phyloP scores from a whole-genome alignment of 2,113 vertebrate species.

The Dermatemys mawii region DNA sequence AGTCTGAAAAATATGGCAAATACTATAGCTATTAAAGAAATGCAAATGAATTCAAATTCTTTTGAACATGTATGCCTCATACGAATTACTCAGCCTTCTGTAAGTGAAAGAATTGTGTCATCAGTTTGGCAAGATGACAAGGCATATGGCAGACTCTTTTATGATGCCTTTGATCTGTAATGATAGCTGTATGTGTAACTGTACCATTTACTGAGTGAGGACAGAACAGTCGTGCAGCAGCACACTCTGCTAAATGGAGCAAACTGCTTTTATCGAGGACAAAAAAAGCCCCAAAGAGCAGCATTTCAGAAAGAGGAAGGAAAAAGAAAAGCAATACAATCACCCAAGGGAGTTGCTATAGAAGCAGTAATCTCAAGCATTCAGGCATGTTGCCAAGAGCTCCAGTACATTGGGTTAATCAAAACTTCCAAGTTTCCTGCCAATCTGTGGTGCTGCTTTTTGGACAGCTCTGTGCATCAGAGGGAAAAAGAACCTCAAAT shows the following conservation, averaged over 20 bases:
- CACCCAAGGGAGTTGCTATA: conserved; percentile 55
- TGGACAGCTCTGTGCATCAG: conserved; percentile 1
- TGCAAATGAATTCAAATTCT: background rate
- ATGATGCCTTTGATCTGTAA: conserved; percentile 41
- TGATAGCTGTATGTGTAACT: conserved; percentile 36
- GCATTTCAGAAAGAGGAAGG: conserved; percentile 29
- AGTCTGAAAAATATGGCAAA: background rate
- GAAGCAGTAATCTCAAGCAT: conserved; percentile 50
- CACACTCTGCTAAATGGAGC: conserved; percentile 35
- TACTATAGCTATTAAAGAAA: background rate
- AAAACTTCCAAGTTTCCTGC: conserved; percentile 61
- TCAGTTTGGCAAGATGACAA: conserved; percentile 46
- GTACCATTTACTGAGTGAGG: background rate
- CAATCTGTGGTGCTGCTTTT: conserved; percentile 20
- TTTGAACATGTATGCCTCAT: background rate
- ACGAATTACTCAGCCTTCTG: conserved; percentile 3
- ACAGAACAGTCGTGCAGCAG: conserved; percentile 11
- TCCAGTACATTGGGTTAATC: conserved; percentile 46
- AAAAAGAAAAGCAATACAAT: conserved; percentile 14
- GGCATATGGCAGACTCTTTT: conserved; percentile 50
- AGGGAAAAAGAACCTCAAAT: conserved; percentile 25
- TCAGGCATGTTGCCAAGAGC: conserved; percentile 50
- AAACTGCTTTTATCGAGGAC: conserved; percentile 16
- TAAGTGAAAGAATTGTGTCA: conserved; percentile 14
- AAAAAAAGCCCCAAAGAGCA: conserved; percentile 9